Evolutionary conservation across 2,888 invertebrate genomes (phyloP).

Genomic region (Sympetrum striolatum): DNA sequence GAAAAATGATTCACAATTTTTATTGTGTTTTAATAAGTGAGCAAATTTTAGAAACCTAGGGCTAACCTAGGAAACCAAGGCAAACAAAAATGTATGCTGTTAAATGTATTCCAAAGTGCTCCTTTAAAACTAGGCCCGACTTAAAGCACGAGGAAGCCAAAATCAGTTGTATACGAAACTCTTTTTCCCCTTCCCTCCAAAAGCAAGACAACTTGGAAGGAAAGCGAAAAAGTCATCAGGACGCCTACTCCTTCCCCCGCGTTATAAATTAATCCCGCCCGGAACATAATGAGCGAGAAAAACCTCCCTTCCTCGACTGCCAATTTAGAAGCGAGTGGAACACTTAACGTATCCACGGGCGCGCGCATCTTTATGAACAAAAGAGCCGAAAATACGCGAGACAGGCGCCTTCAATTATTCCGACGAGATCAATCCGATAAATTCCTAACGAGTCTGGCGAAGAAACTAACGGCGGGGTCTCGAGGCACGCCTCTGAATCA

Average conservation of each 20-base stretch:
- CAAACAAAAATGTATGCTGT: too few relatives aligned
- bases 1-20: too few relatives aligned
- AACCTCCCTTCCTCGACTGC: neutral
- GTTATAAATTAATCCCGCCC: too few relatives aligned
- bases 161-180: neutral
- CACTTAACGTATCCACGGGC: neutral
- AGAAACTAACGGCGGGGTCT: neutral
- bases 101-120: too few relatives aligned
- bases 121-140: too few relatives aligned
- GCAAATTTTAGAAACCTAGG: too few relatives aligned
- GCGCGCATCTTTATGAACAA: neutral
- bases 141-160: too few relatives aligned
- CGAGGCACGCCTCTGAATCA: conserved; percentile 14
- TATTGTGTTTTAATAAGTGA: too few relatives aligned
- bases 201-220: neutral
- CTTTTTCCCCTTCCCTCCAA: neutral
- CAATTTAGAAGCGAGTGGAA: neutral
- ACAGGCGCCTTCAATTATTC: neutral
- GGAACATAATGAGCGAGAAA: neutral
- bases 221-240: too few relatives aligned
- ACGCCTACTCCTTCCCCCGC: too few relatives aligned
- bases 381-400: neutral
- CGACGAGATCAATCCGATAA: neutral
- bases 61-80: too few relatives aligned
- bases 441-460: neutral